Percentiles rank a stretch among this genome's conserved stretches.
phyloP scores from a whole-genome alignment of 2,113 vertebrate species.

The Cyprinodon brontotheroides region DNA sequence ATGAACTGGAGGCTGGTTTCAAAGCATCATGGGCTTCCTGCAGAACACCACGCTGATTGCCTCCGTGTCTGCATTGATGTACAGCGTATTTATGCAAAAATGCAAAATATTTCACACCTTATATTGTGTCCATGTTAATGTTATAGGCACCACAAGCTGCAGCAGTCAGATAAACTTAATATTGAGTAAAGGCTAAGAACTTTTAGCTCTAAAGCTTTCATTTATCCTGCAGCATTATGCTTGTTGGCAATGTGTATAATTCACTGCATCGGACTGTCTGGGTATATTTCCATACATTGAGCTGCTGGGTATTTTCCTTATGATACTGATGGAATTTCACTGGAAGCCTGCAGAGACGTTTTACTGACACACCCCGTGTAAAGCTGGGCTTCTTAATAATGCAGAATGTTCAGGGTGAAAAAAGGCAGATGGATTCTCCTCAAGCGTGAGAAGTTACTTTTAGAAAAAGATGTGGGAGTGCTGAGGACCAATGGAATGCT shows the following conservation, averaged over 20 bases:
- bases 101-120: background rate
- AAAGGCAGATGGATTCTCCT: background rate
- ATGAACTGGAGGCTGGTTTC: too few species aligned
- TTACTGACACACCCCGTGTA: background rate
- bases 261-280: too few species aligned
- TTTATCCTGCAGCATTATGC: too few species aligned
- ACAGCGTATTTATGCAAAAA: background rate
- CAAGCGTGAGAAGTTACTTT: background rate
- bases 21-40: too few species aligned
- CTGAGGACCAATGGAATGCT: background rate
- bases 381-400: background rate
- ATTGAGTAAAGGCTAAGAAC: background rate
- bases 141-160: background rate
- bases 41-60: too few species aligned
- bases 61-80: background rate
- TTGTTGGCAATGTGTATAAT: too few species aligned
- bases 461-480: too few species aligned
- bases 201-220: too few species aligned
- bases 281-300: too few species aligned
- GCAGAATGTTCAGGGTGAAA: background rate
- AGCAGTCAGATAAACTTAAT: background rate
- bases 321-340: background rate
- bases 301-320: background rate
- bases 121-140: background rate
- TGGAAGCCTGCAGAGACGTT: background rate